Conservation (phyloP, 2,888 invertebrate genomes). For the Nemurella pictetii region DNA sequence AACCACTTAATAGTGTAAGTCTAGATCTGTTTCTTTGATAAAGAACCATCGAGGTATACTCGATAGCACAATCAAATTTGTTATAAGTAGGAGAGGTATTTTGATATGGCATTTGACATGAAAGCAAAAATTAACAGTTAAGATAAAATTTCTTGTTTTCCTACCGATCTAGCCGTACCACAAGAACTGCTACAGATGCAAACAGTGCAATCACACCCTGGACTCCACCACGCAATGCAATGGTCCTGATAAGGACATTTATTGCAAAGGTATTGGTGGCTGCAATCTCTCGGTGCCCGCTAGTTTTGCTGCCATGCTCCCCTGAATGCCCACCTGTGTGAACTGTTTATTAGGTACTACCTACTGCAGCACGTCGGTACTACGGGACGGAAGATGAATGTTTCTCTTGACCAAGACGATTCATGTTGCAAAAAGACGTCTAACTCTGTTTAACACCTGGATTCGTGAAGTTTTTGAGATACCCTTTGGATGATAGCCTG, state of each 20-base stretch:
- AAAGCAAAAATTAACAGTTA: too few relatives aligned
- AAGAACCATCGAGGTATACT: too few relatives aligned
- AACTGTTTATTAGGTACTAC: constrained; percentile 42
- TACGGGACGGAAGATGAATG: background rate
- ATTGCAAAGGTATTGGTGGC: constrained; percentile 78
- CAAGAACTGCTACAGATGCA: constrained; percentile 87
- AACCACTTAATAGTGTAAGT: too few relatives aligned
- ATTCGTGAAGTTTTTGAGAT: background rate
- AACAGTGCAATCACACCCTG: constrained; percentile 79
- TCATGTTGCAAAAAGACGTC: background rate
- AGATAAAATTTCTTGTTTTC: constrained; percentile 21
- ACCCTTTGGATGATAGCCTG: background rate
- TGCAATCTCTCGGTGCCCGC: constrained; percentile 37
- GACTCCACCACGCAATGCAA: constrained; percentile 90
- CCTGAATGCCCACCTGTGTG: constrained; percentile 39
- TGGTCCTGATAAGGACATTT: constrained; percentile 89
- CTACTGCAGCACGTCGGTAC: background rate
- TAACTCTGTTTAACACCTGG: background rate
- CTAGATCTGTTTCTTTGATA: too few relatives aligned
- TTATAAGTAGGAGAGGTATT: too few relatives aligned
- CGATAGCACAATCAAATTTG: too few relatives aligned
- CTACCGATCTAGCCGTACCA: constrained; percentile 71
- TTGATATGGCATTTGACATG: too few relatives aligned
- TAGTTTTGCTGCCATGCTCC: constrained; percentile 18
- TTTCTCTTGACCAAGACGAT: background rate